These are phyloP conservation scores for Drosophila lacicola DNA, from an alignment of 2,888 invertebrate genomes.

Conservation along the genomic window DNA sequence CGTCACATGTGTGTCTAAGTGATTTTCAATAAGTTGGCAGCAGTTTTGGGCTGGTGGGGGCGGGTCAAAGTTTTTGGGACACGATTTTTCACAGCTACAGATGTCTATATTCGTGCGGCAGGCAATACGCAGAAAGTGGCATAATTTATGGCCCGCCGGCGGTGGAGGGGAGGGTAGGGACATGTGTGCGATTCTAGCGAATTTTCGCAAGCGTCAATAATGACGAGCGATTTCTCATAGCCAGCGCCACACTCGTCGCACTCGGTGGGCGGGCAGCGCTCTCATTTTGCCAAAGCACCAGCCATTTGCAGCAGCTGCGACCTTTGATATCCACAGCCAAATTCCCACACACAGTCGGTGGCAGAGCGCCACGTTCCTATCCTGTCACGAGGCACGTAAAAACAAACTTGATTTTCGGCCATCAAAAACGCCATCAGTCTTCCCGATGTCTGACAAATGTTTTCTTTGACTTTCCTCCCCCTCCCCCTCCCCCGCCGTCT, in stretches of 20 bases:
- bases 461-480: slow-evolving; percentile 65
- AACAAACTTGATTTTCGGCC: slow-evolving; percentile 81
- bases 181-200: slow-evolving; percentile 64
- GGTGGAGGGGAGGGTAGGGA: background rate
- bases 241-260: slow-evolving; percentile 37
- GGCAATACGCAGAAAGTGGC: slow-evolving; percentile 57
- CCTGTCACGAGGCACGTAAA: slow-evolving; percentile 70
- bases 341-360: slow-evolving; percentile 43
- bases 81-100: slow-evolving; percentile 80
- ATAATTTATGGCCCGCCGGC: slow-evolving; percentile 70
- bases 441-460: slow-evolving; percentile 72
- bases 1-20: slow-evolving; percentile 79
- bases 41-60: slow-evolving; percentile 26
- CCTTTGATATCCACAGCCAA: slow-evolving; percentile 73
- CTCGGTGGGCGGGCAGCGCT: slow-evolving; percentile 8
- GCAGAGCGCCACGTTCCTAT: slow-evolving; percentile 3
- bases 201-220: slow-evolving; percentile 79
- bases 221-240: slow-evolving; percentile 80
- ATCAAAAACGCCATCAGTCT: slow-evolving; percentile 80
- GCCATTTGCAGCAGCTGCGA: slow-evolving; percentile 81
- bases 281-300: slow-evolving; percentile 78
- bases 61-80: slow-evolving; percentile 76
- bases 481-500: background rate
- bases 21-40: slow-evolving; percentile 77
- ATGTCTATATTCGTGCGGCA: slow-evolving; percentile 69